A percentile compares a stretch with the other conserved stretches of the same genome.
phyloP scores from a whole-genome alignment of 2,797 vertebrate genomes.

The Sebastes minor region DNA sequence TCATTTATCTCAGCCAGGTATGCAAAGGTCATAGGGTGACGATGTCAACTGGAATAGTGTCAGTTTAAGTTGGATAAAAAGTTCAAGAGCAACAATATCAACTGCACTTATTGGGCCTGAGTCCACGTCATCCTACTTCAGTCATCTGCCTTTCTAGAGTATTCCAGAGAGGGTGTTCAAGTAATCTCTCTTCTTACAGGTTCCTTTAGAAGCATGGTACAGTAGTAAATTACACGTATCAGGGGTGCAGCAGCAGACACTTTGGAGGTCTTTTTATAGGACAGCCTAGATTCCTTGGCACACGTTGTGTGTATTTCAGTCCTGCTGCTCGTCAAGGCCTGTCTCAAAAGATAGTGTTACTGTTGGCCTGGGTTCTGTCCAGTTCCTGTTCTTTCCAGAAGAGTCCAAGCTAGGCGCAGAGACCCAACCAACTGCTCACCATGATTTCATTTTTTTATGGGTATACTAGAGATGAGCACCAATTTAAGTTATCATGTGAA shows the following conservation, averaged over 20 bases:
- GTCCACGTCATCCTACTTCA: background rate
- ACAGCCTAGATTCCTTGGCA: constrained; percentile 74
- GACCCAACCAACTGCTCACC: background rate
- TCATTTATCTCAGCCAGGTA: background rate
- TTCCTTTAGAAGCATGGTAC: constrained; percentile 32
- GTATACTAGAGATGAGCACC: background rate
- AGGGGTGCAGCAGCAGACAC: constrained; percentile 52
- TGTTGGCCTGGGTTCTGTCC: constrained; percentile 16
- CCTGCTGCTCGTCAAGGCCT: constrained; percentile 59
- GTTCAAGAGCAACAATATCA: background rate
- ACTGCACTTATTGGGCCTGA: background rate
- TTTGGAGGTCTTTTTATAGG: constrained; percentile 80
- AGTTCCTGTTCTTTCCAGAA: constrained; percentile 40
- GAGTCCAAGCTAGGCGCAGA: constrained; percentile 4
- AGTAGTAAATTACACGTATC: constrained; percentile 53
- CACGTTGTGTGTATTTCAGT: constrained; percentile 67
- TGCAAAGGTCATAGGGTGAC: background rate
- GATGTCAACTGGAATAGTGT: background rate
- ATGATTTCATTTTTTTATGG: background rate
- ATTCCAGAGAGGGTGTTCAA: constrained; percentile 16
- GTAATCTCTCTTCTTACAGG: constrained; percentile 17
- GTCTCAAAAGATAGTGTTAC: constrained; percentile 73
- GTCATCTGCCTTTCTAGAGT: background rate
- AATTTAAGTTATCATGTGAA: background rate
- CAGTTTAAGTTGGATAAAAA: background rate